Evolutionary conservation across 2,113 vertebrate genomes (phyloP).

Genomic region (Herpailurus yagouaroundi): DNA sequence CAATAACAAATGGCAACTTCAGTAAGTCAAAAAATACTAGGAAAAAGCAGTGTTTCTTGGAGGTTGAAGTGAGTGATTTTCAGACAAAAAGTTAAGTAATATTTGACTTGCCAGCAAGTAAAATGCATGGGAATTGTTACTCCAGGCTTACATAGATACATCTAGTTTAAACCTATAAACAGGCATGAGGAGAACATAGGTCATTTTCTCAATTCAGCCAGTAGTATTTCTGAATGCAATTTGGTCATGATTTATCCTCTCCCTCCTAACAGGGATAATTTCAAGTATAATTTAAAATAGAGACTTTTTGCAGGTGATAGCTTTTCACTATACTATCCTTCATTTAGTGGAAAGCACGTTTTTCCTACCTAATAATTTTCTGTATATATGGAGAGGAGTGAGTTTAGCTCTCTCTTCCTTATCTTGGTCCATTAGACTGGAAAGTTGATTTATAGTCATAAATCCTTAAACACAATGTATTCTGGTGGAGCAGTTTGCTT

Average conservation of each 20-base stretch:
- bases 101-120: not conserved
- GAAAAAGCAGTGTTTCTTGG: not conserved
- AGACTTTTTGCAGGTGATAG: not conserved
- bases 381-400: not conserved
- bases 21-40: not conserved
- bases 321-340: not conserved
- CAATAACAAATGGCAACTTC: not conserved
- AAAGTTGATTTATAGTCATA: conserved; percentile 26
- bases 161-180: not conserved
- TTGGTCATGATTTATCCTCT: not conserved
- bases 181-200: not conserved
- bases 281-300: not conserved
- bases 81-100: not conserved
- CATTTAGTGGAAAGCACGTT: not conserved
- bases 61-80: conserved; percentile 18
- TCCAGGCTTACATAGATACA: not conserved
- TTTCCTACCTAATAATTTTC: not conserved
- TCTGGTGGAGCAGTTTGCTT: not conserved
- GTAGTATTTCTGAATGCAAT: not conserved
- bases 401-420: conserved; percentile 11
- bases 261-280: not conserved
- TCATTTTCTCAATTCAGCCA: conserved; percentile 10
- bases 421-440: not conserved
- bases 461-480: not conserved
- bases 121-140: not conserved